Evolutionary conservation across 2,797 vertebrate species (phyloP), one percentile per base, ranked within the genome.

Genomic region (Crocodylus rhombifer): DNA sequence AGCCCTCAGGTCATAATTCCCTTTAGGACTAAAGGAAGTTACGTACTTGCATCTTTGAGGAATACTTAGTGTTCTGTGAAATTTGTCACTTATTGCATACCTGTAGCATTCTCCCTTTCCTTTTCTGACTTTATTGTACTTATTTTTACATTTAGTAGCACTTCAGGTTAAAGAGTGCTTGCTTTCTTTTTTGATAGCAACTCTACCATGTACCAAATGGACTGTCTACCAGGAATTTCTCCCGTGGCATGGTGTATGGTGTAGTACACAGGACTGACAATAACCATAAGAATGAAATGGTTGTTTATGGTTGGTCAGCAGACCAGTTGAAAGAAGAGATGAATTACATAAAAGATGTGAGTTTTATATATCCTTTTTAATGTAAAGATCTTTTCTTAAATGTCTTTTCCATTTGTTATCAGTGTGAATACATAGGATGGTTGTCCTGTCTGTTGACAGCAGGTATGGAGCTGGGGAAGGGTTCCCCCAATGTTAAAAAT

Each of bases 271-370:
- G 98, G 96, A 98, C 98, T 1, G 98, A 98, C 94, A 96, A 98
- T 30, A 98, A 98, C 87, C 98, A 98, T 89, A 98, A 98, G 97
- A 99, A 98, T 96, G 99, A 99, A 97, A 99, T 99, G 98, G 99
- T 99, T 98, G 99, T 99, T 20, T 98, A 99, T 18, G 98, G 99
- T 88, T 99, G 99, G 99, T 98, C 99, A 36, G 98, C 98, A 96
- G 98, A 88, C 97, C 99, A 99, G 96, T 98, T 99, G 96, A 99
- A 98, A 80, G 99, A 99, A 94, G 99, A 99, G 97, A 99, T 99
- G 99, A 99, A 95, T 95, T 99, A 99, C 97, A 99, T 99, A 97
- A 98, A 96, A 96, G 99, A 99, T 95, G 99, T 99, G 97, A 99
- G 99, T 95, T 82, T 30, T 1, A 16, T 76, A 30, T 42, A 61